Evolutionary conservation across 1,140 invertebrate species (phyloP), one percentile per base, ranked within the genome.

Genomic region (Achroia grisella): DNA sequence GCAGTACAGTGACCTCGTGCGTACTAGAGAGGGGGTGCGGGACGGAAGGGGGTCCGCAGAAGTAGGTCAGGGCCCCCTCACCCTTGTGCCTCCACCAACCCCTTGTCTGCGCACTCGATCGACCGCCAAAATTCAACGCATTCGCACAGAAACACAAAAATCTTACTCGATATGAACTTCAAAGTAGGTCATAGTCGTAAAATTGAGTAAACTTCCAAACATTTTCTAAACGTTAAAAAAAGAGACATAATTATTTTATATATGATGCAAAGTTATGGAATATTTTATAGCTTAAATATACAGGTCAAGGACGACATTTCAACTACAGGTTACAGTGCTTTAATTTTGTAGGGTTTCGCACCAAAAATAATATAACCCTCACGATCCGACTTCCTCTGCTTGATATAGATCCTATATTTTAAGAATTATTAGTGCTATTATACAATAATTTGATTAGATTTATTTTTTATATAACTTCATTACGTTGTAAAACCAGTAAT

Each of bases 1-100:
- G 75, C 78, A 82, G 78, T 78, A 82, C 78, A 80, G 55, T 78
- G 78, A 82, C 76, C 78, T 77, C 74, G 70, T 72, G 77, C 67
- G 78, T 79, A 79, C 75, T 64, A 62, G 58, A 61, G 55, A 44
- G 67, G 61, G 58, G 54, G 31, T 44, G 17, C 44, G 59, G 48
- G 36, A 52, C 56, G 47, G 41, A 40, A 28, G 50, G 55, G 48
- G 39, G 15, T 2, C n/a, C 0, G 8, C 5, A 39, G 40, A 77
- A 78, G 44, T 76, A 52, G 78, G 78, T 79, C 74, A 76, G 46
- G 72, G 74, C 62, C 55, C 75, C 61, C 52, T 48, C 41, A 56
- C 55, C 17, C 17, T 23, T 23, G 17, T 44, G 51, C 32, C 42
- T 48, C 49, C 41, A 30, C 29, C 14, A 23, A 9, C 48, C 55